Base-by-base conservation (phyloP, 1,140 invertebrate genomes). In the Heliconius melpomene region DNA sequence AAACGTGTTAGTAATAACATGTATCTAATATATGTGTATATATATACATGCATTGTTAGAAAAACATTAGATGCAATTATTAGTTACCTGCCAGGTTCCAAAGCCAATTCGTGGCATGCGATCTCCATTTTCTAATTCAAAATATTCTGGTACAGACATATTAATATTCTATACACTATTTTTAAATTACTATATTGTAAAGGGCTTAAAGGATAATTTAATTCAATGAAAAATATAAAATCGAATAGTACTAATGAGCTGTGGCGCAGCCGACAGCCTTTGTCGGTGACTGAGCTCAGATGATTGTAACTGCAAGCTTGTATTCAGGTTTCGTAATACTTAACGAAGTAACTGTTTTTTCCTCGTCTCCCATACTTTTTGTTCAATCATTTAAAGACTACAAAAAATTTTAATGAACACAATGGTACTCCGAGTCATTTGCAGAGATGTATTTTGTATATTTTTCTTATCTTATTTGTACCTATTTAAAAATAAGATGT, bases 81-180 rank as follows among this genome's bases (percentile, higher is more conserved):
- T 26, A 70, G 8, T 70, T 85, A 96, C 96, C 87, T 96, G 95
- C 96, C 96, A 96, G 26, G 96, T 96, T 26, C 96, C 96, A 80
- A 96, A 96, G 32, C 96, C 96, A 50, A 97, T 88, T 76, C 95
- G 87, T 3, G 96, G 96, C 94, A 97, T 95, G 26, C 85, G 86
- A 60, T 95, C 90, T 0, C 95, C 96, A 76, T 86, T 85, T 29
- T 89, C 83, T 54, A 94, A 82, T 20, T 86, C 87, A 81, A 92
- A 87, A 83, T 89, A 91, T 75, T 93, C 57, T 13, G 87, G 84
- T 40, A 90, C 74, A 40, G 89, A 85, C 91, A 91, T 93, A 6
- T 57, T 84, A 16, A 66, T 66, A 26, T 66, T 57, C 54, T 57
- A n/a, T 66, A 66, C 23, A 66, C 60, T 26, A 3, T 26, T 23